Base-by-base conservation (phyloP, 2,888 invertebrate species). In the Notodonta ziczac region DNA sequence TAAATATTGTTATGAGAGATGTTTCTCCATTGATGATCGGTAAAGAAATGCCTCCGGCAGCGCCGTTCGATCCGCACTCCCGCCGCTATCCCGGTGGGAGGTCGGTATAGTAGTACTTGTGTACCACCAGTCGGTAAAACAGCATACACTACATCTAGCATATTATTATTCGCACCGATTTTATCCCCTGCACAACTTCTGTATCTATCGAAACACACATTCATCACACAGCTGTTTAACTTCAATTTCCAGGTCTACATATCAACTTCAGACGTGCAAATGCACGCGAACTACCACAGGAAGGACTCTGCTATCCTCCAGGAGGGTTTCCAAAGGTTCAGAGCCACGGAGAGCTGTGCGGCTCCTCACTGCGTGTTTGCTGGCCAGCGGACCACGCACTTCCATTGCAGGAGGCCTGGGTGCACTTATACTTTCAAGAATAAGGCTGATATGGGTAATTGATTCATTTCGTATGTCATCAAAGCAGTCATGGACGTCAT, bases 241-340 rank as follows among this genome's bases (percentile, higher is more conserved):
- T 46, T 46, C n/a, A n/a, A 14, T 58, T 69, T 82, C 53, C 77
- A 94, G 94, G 98, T 98, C 0, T 99, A 99, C 94, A 99, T 99
- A 84, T 98, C 98, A 79, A 99, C 99, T 5, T 99, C 99, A 57
- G 99, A 99, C 89, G 99, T 99, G 5, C 99, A 99, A 92, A 99
- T 99, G 99, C 99, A 99, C 89, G 98, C 99, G 5, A 99, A 99
- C 91, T 99, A 99, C 88, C 99, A 99, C 88, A 96, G 99, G 61
- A 99, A 99, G 87, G 99, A 99, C 88, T 98, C 98, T 0, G 99
- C 99, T 16, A 99, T 99, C 78, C 98, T 98, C 61, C 98, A 98
- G 83, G 99, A 99, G 87, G 99, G 99, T 0, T 99, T 99, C 93
- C 98, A 99, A 83, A 95, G 99, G 76, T 99, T 98, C 93, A 95